A percentile compares a stretch with the other conserved stretches of the same genome.
These are phyloP conservation scores for Hirtodrosophila trivittata DNA, from an alignment of 2,888 invertebrate genomes.

Conservation along the genomic window DNA sequence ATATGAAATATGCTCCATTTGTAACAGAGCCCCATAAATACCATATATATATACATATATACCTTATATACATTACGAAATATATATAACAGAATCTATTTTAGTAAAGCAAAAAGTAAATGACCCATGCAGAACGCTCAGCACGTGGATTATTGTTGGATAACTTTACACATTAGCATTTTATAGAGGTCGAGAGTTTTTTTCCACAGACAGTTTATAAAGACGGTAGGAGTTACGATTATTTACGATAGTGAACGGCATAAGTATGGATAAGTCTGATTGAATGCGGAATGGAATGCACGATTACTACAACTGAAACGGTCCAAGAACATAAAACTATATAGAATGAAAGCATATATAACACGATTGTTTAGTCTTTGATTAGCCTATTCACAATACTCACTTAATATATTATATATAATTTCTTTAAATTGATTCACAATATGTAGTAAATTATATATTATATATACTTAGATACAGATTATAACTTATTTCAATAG, in stretches of 20 bases:
- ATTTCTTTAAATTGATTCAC: too few relatives aligned
- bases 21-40: constrained; percentile 45
- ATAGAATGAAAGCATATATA: constrained; percentile 43
- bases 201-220: constrained; percentile 57
- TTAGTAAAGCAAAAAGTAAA: constrained; percentile 64
- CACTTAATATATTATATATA: constrained; percentile 5
- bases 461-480: not conserved
- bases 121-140: constrained; percentile 65
- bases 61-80: constrained; percentile 27
- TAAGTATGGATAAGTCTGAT: constrained; percentile 69
- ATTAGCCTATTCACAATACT: constrained; percentile 22
- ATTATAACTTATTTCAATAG: not conserved
- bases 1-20: constrained; percentile 32
- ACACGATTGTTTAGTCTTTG: constrained; percentile 13
- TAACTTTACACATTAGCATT: constrained; percentile 74
- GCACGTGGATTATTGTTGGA: constrained; percentile 66
- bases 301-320: constrained; percentile 66
- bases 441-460: too few relatives aligned
- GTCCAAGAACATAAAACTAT: constrained; percentile 67
- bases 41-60: constrained; percentile 39
- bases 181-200: constrained; percentile 70
- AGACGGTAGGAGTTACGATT: constrained; percentile 34
- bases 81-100: constrained; percentile 49
- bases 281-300: constrained; percentile 23
- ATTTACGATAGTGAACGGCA: constrained; percentile 35